Conservation (phyloP, 2,113 vertebrate species). For the Datnioides undecimradiatus region DNA sequence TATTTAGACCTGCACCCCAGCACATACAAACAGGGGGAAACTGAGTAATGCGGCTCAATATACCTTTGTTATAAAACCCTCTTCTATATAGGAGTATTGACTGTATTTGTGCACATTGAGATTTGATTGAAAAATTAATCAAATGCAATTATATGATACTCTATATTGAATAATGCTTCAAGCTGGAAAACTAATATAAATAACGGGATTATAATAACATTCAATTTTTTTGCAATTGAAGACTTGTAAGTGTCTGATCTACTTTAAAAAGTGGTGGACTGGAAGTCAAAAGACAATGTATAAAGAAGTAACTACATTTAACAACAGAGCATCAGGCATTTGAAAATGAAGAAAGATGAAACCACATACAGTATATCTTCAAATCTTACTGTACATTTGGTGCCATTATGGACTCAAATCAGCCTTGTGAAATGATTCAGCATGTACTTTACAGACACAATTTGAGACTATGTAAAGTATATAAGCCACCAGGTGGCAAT, state of each 20-base stretch:
- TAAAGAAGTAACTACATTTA: background rate
- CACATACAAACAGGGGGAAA: background rate
- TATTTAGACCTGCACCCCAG: background rate
- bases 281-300: background rate
- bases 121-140: background rate
- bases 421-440: background rate
- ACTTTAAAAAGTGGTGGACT: background rate
- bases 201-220: background rate
- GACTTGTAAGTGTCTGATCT: background rate
- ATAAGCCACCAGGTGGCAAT: conserved; percentile 73
- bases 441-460: background rate
- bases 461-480: background rate
- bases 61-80: background rate
- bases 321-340: background rate
- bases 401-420: background rate
- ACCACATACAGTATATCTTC: background rate
- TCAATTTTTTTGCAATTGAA: background rate
- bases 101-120: background rate
- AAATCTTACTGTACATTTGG: background rate
- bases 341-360: background rate
- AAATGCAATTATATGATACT: background rate
- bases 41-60: background rate
- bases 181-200: background rate
- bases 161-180: background rate
- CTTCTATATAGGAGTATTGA: background rate